Base-by-base conservation (phyloP, 2,888 invertebrate genomes). In the Dynastes tityus region DNA sequence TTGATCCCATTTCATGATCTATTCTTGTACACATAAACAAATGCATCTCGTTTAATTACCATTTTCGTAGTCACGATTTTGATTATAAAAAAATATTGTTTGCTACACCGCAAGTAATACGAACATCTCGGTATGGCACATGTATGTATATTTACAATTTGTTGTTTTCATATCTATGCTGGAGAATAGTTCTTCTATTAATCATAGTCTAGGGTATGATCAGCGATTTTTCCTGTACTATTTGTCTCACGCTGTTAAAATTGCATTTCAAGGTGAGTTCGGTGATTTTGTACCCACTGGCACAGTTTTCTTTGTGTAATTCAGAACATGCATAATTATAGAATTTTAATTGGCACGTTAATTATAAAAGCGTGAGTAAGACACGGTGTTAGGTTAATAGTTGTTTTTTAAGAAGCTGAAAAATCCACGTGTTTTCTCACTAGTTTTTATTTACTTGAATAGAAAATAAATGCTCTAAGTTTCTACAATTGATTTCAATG, bases 141-240 rank as follows among this genome's bases (percentile, higher is more conserved):
- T 16, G 16, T 16, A 53, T 27, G 27, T 13, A 45, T 16, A 11
- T 51, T 68, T 49, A 53, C n/a, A 53, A 22, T 29, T 27, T 63
- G 8, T 29, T 29, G 32, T 63, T 53, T 51, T 68, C 67, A 9
- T 1, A 13, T 8, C 1, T 9, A 53, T 53, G 9, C 40, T 67
- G 40, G 65, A n/a, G n/a, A n/a, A 68, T 51, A 22, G 22, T 68
- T 68, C 29, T 27, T 11, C 40, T 27, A 51, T 68, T 68, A 74
- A 58, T 61, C 73, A 61, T 61, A 27, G 29, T 61, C 16, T 58
- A 22, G 11, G 51, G 51, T 68, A 51, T 22, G 67, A 61, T 68
- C 73, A n/a, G 61, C n/a, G 45, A 74, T 74, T 74, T 74, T 74
- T 74, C 11, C 61, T 61, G 45, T 61, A 27, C 58, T 63, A 74